Evolutionary conservation across 2,797 vertebrate species (phyloP).

Genomic region (Euphonia xanthogaster): DNA sequence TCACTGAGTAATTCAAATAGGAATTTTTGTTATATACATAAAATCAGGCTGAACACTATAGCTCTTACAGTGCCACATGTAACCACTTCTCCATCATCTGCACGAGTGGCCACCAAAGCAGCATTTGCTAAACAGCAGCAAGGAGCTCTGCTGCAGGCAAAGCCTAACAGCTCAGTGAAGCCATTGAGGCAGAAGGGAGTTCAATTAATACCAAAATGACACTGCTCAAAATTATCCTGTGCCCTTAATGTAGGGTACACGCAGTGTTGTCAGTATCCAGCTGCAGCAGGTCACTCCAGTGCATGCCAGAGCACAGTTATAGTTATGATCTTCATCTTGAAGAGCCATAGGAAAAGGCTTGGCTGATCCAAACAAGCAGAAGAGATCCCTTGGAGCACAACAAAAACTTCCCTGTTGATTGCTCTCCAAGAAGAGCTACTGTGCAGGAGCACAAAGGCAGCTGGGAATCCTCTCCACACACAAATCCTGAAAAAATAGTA

Average conservation of each 20-base stretch:
- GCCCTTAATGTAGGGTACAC: background rate
- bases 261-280: accelerated
- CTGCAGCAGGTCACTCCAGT: background rate
- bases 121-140: conserved; percentile 33
- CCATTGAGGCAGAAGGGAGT: conserved; percentile 46
- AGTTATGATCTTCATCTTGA: background rate
- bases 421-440: background rate
- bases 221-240: background rate
- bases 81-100: conserved; percentile 14
- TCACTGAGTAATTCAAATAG: background rate
- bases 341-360: background rate
- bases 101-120: conserved; percentile 16
- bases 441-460: background rate
- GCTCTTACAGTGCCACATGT: background rate
- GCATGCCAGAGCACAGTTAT: background rate
- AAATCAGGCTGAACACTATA: background rate
- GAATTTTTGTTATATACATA: background rate
- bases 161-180: background rate
- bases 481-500: background rate
- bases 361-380: background rate
- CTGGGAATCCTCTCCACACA: background rate
- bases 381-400: background rate
- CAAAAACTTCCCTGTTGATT: background rate
- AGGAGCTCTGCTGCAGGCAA: conserved; percentile 18
- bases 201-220: conserved; percentile 56